These are phyloP conservation scores for Seira ritae DNA, from an alignment of 2,888 invertebrate species.

Conservation along the genomic window DNA sequence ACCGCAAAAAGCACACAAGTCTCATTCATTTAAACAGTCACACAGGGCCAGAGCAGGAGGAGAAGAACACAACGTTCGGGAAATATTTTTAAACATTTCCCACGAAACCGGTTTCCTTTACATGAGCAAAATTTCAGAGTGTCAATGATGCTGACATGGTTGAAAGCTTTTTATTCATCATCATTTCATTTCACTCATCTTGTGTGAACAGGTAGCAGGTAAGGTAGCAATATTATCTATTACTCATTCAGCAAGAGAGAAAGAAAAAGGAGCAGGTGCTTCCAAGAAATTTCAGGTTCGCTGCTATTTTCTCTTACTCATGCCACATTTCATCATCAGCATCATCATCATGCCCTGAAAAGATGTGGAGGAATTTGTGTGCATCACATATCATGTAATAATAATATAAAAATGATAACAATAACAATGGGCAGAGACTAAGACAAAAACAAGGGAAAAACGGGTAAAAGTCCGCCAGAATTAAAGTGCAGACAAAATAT, in stretches of 20 bases:
- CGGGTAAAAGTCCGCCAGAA: too few relatives aligned
- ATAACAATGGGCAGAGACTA: too few relatives aligned
- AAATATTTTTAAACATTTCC: conserved; percentile 54
- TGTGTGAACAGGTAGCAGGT: too few relatives aligned
- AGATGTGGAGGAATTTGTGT: too few relatives aligned
- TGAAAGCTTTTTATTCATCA: conserved; percentile 59
- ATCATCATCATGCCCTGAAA: too few relatives aligned
- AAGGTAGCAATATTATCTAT: conserved; percentile 7
- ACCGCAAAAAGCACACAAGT: conserved; percentile 18
- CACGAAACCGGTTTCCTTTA: conserved; percentile 61
- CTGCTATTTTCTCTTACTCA: conserved; percentile 42
- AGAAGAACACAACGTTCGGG: conserved; percentile 42
- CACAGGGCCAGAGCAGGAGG: too few relatives aligned
- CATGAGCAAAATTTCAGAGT: conserved; percentile 33
- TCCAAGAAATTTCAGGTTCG: conserved; percentile 59
- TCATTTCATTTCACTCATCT: background rate
- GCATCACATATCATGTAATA: too few relatives aligned
- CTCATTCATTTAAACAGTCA: conserved; percentile 51
- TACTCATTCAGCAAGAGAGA: conserved; percentile 36
- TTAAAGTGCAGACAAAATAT: too few relatives aligned
- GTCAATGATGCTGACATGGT: conserved; percentile 63
- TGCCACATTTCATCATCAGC: background rate
- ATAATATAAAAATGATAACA: too few relatives aligned
- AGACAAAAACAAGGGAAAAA: too few relatives aligned
- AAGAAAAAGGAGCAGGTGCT: conserved; percentile 52